Base-by-base conservation (phyloP, 2,888 invertebrate genomes). In the Athalia cordata region DNA sequence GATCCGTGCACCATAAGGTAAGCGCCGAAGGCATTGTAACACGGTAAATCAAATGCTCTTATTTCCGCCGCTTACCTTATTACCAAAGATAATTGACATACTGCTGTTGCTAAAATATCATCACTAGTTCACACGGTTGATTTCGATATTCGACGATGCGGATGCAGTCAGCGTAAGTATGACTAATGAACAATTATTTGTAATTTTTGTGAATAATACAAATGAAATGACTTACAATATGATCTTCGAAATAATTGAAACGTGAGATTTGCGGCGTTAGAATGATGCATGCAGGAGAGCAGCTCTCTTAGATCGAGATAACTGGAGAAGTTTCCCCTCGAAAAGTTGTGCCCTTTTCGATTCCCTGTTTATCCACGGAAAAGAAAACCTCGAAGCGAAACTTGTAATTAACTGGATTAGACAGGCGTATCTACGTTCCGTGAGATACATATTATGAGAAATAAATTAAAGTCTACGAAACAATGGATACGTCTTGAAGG, bases 401-500 rank as follows among this genome's bases (percentile, higher is more conserved):
- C 50, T 50, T 55, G 29, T 13, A 52, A 13, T 52, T 68, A n/a
- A 68, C 13, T 52, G 50, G 70, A 70, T 45, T 9, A 70, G 55
- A n/a, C 55, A 45, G 45, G 45, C 55, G 67, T 15, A 50, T 70
- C 11, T 70, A 57, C 55, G 8, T 70, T 45, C 45, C 5, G 47
- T 67, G 49, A 43, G 11, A 64, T 15, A 52, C 45, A 57, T 55
- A 70, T 70, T 70, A 67, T 68, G 6, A 29, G n/a, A 45, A 57
- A 70, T 70, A 57, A 57, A 57, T 70, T 29, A 29, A 70, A 70
- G 29, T 50, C 45, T 52, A 7, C 50, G 43, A 55, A 68, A 68
- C 68, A 52, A 55, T 45, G 52, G n/a, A 55, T 57, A 43, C 45
- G 43, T n/a, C 68, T 55, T 68, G 70, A 47, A 45, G 8, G 70